Base-by-base conservation (phyloP, 2,888 invertebrate genomes). In the Cantharis lateralis region DNA sequence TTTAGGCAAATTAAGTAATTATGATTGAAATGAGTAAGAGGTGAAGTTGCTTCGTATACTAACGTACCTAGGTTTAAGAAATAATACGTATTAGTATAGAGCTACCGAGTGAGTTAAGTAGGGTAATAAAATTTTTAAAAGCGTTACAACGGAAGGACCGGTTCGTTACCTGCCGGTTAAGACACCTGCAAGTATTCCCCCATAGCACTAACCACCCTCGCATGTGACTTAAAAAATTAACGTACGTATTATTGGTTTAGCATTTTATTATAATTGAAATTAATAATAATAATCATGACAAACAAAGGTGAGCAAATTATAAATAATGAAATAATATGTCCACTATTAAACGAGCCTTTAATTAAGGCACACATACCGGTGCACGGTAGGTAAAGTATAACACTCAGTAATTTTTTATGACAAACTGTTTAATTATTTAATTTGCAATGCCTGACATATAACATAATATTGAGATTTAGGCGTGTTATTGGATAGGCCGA, bases 81-180 rank as follows among this genome's bases (percentile, higher is more conserved):
- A 66, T 66, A 66, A 66, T 66, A 66, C 64, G 64, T 66, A 66
- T 66, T 16, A 66, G 64, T 66, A 66, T 66, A 66, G 64, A 66
- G 64, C 48, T 48, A 48, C 48, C 48, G 48, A 48, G 48, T 66
- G 20, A 18, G 16, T 15, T 20, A 20, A 66, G 24, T 66, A n/a
- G 24, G 48, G 48, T 48, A 48, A 48, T 26, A 68, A 32, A 68
- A 68, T 15, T 28, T 68, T 20, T n/a, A 66, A 66, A 66, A 18
- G 18, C 64, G 64, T 66, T 68, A 26, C 15, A 20, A 62, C 74
- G 74, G 74, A 70, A 74, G 70, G 70, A 62, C 74, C 69, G 74
- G 70, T 74, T 70, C 64, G 71, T 75, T 75, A 75, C 75, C 75
- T 75, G 75, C 66, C 64, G 75, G 66, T 61, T 48, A 70, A 63